Percentiles rank a stretch among this genome's conserved stretches.
These are phyloP conservation scores for Callipepla squamata DNA, from an alignment of 2,113 vertebrate genomes.

Conservation along the genomic window DNA sequence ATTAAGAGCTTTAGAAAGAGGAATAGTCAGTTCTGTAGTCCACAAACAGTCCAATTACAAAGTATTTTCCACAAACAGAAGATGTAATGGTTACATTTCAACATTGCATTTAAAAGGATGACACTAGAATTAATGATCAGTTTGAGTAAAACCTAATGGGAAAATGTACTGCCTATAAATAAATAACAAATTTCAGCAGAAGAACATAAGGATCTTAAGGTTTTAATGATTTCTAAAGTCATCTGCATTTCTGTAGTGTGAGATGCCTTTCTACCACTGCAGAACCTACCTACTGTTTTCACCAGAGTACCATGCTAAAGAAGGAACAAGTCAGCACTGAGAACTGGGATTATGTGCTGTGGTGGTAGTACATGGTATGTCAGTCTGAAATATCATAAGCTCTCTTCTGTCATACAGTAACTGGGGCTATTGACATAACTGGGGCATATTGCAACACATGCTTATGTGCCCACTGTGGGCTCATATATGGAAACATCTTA, in stretches of 20 bases:
- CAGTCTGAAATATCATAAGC: neutral
- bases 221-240: neutral
- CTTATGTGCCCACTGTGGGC: accelerated
- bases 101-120: neutral
- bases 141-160: neutral
- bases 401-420: neutral
- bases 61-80: neutral
- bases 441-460: neutral
- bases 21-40: neutral
- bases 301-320: neutral
- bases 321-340: neutral
- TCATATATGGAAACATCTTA: neutral
- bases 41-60: neutral
- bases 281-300: neutral
- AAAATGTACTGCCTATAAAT: neutral
- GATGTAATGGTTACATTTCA: neutral
- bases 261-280: neutral
- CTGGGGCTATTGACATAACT: neutral
- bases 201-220: neutral
- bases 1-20: neutral
- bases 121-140: neutral
- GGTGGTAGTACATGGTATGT: neutral
- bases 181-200: neutral
- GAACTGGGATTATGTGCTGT: neutral
- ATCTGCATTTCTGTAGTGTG: neutral